Percentiles rank a stretch among this genome's conserved stretches.
Evolutionary conservation across 2,797 vertebrate genomes (phyloP).

Genomic region (Mergus octosetaceus): DNA sequence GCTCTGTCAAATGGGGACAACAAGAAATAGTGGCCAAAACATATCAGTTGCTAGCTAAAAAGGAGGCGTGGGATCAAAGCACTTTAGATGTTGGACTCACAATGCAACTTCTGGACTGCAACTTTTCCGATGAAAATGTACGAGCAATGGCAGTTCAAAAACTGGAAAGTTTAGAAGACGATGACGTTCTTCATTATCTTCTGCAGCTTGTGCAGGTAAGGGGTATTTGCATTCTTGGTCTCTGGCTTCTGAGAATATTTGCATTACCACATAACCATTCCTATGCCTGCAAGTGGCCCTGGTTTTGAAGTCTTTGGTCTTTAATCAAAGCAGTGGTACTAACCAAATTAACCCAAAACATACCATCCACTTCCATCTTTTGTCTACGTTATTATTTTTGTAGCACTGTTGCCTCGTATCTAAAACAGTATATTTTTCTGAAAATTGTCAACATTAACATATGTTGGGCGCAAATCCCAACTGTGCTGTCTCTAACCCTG

Average conservation of each 20-base stretch:
- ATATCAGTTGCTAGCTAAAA: constrained; percentile 89
- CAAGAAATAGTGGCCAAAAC: constrained; percentile 92
- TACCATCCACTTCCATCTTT: neutral
- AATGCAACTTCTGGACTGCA: constrained; percentile 96
- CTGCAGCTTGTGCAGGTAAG: constrained; percentile 96
- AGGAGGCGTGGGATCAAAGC: constrained; percentile 90
- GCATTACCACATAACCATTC: constrained; percentile 5
- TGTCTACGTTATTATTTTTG: neutral
- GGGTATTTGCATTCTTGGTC: neutral
- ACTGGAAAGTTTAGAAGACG: constrained; percentile 92
- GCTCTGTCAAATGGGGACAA: constrained; percentile 94
- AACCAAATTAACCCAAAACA: neutral
- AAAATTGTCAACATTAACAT: neutral
- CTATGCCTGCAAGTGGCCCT: neutral
- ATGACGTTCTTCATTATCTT: constrained; percentile 94
- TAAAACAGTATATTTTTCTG: neutral
- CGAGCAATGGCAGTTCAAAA: constrained; percentile 95
- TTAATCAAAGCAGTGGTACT: neutral
- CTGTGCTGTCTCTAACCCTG: neutral
- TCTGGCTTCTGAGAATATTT: constrained; percentile 19
- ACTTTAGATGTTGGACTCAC: constrained; percentile 93
- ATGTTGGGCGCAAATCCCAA: neutral
- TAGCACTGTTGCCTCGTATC: neutral
- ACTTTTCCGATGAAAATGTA: constrained; percentile 95
- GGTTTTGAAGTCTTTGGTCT: neutral